phyloP scores from a whole-genome alignment of 2,888 invertebrate species.

The Erannis defoliaria region DNA sequence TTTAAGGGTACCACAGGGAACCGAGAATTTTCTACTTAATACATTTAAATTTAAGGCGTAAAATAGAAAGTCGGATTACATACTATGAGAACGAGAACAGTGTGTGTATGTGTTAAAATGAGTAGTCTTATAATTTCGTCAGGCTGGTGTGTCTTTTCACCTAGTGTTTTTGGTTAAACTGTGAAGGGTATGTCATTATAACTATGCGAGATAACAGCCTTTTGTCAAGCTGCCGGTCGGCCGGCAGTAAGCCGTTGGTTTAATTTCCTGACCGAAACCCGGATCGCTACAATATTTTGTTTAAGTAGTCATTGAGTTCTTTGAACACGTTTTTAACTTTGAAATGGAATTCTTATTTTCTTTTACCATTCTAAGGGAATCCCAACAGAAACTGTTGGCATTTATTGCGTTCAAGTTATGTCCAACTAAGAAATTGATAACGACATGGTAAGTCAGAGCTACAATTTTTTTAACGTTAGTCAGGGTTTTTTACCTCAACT shows the following conservation, averaged over 20 bases:
- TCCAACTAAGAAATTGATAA: not conserved
- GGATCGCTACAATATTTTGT: constrained; percentile 80
- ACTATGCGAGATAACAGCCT: constrained; percentile 78
- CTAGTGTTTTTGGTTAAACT: constrained; percentile 60
- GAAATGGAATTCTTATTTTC: constrained; percentile 71
- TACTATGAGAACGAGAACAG: constrained; percentile 64
- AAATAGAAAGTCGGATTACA: constrained; percentile 62
- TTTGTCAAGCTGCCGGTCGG: constrained; percentile 61
- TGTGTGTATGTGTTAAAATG: constrained; percentile 67
- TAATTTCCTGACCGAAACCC: constrained; percentile 82
- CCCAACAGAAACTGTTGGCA: not conserved
- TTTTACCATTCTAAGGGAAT: constrained; percentile 37
- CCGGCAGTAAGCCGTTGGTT: constrained; percentile 77
- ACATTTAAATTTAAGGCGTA: constrained; percentile 65
- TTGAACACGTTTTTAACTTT: constrained; percentile 76
- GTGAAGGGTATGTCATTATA: constrained; percentile 72
- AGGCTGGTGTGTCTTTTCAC: constrained; percentile 68
- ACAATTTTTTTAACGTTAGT: no score
- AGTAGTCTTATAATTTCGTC: constrained; percentile 73
- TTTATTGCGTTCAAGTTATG: not conserved
- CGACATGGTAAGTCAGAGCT: no score
- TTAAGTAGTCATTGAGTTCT: constrained; percentile 83
- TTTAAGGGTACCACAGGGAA: constrained; percentile 64
- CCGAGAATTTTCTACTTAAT: constrained; percentile 64
- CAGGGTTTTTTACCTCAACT: no score